Evolutionary conservation across 2,797 vertebrate species (phyloP).

Genomic region (Cyprinella venusta): DNA sequence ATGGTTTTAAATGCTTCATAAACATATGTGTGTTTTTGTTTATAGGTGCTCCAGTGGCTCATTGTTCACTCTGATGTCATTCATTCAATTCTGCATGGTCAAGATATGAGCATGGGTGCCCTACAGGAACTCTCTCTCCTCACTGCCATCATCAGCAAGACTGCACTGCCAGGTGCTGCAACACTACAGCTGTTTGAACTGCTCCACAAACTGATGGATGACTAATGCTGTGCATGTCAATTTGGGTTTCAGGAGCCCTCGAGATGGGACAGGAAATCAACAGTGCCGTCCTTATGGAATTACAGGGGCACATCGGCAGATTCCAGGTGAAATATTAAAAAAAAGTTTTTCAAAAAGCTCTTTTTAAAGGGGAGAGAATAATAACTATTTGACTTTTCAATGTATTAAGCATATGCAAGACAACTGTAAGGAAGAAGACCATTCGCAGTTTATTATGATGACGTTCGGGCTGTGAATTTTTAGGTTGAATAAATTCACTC

Average conservation of each 20-base stretch:
- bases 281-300: conserved; percentile 87
- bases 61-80: conserved; percentile 94
- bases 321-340: conserved; percentile 87
- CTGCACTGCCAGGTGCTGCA: conserved; percentile 88
- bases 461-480: neutral
- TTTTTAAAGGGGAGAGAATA: neutral
- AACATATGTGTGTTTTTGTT: neutral
- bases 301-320: conserved; percentile 91
- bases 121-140: conserved; percentile 91
- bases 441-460: neutral
- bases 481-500: neutral
- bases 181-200: neutral
- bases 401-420: neutral
- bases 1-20: neutral
- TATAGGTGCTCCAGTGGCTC: conserved; percentile 94
- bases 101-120: conserved; percentile 87
- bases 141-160: conserved; percentile 97
- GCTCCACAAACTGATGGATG: neutral
- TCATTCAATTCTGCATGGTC: conserved; percentile 91
- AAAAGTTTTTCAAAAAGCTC: neutral
- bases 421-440: neutral
- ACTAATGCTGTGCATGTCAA: conserved; percentile 24
- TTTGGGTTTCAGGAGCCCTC: conserved; percentile 78
- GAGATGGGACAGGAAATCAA: conserved; percentile 86
- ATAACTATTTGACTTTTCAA: neutral